Evolutionary conservation across 2,888 invertebrate genomes (phyloP).

Genomic region (Philaethria dido): DNA sequence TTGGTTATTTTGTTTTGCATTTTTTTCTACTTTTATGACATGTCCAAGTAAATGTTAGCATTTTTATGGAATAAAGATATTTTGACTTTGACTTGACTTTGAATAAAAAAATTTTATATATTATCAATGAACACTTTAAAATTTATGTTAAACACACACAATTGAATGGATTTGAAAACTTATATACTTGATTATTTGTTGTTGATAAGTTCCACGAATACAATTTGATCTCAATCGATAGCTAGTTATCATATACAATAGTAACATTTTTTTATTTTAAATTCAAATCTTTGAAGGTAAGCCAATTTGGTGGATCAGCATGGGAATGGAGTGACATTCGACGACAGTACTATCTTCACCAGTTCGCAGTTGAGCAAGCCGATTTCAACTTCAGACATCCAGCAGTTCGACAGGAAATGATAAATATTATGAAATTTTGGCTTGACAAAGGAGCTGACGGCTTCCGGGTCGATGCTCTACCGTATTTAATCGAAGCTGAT

Average conservation of each 20-base stretch:
- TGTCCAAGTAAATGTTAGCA: too few relatives aligned
- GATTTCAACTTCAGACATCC: constrained; percentile 88
- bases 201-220: too few relatives aligned
- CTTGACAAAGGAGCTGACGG: constrained; percentile 89
- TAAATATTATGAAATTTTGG: constrained; percentile 88
- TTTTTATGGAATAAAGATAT: too few relatives aligned
- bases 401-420: constrained; percentile 77
- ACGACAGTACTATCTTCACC: constrained; percentile 88
- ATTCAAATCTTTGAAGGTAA: constrained; percentile 57
- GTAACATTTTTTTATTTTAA: background rate
- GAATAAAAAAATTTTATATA: too few relatives aligned
- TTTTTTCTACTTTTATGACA: too few relatives aligned
- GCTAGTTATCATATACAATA: background rate
- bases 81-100: too few relatives aligned
- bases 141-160: too few relatives aligned
- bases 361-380: constrained; percentile 85
- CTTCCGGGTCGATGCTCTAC: constrained; percentile 88
- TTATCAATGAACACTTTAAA: too few relatives aligned
- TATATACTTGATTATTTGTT: too few relatives aligned
- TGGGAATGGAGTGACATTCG: constrained; percentile 87
- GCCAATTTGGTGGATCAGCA: constrained; percentile 85
- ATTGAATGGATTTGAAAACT: background rate
- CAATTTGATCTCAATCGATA: too few relatives aligned
- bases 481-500: constrained; percentile 81
- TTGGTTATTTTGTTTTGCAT: too few relatives aligned